Evolutionary conservation across 1,140 invertebrate genomes (phyloP).

Genomic region (Bombus turneri): DNA sequence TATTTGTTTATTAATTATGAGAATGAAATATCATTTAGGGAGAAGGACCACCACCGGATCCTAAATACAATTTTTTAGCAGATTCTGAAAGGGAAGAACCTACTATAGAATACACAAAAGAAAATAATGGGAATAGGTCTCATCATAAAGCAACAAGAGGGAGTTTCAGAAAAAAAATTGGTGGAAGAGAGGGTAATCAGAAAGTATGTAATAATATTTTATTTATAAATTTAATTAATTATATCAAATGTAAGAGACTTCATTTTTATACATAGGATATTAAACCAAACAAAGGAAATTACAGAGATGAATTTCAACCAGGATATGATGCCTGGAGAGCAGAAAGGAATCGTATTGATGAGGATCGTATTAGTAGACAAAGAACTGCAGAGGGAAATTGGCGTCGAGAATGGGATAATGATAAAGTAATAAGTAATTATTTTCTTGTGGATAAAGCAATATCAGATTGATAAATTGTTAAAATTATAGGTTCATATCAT

Average conservation of each 20-base stretch:
- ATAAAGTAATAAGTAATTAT: constrained; percentile 74
- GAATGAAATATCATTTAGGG: constrained; percentile 62
- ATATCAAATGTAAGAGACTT: neutral
- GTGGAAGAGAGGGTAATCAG: constrained; percentile 67
- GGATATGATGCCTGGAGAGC: constrained; percentile 82
- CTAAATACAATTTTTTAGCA: constrained; percentile 82
- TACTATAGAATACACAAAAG: constrained; percentile 59
- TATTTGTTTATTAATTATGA: constrained; percentile 5
- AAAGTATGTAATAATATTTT: constrained; percentile 65
- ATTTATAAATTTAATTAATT: neutral
- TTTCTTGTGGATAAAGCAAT: neutral
- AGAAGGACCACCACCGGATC: constrained; percentile 82
- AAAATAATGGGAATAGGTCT: constrained; percentile 70
- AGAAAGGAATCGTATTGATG: constrained; percentile 81
- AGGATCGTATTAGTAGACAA: constrained; percentile 81
- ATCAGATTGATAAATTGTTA: neutral
- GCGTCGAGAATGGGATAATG: constrained; percentile 82
- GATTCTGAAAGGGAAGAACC: constrained; percentile 80
- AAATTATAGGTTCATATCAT: constrained; percentile 69
- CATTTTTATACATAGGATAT: constrained; percentile 57
- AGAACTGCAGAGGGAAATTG: constrained; percentile 81
- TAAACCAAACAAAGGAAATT: constrained; percentile 45
- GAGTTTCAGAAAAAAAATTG: constrained; percentile 67
- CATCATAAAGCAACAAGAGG: constrained; percentile 66
- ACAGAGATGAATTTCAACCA: constrained; percentile 72